Base-by-base conservation (phyloP, 1,140 invertebrate genomes). In the Carcinoscorpius rotundicauda region DNA sequence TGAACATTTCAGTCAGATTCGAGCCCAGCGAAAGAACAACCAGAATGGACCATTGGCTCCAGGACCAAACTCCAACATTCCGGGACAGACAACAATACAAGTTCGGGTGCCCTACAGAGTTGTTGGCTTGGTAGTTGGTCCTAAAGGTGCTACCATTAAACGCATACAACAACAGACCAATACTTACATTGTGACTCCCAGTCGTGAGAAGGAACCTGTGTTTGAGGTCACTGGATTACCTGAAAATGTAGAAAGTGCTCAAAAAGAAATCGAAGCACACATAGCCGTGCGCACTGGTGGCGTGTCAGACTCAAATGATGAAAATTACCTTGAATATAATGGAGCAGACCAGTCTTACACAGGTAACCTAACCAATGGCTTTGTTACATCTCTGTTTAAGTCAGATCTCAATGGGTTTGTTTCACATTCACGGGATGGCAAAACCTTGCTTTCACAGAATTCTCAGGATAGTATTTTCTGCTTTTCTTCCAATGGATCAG, bases 161-260 rank as follows among this genome's bases (percentile, higher is more conserved):
- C 86, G 95, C 71, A 98, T 99, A 75, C 96, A 99, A 77, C 95
- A 98, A 76, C 90, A 95, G 74, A 99, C 96, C n/a, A 92, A 97
- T 81, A 99, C 97, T 3, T 99, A 98, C 81, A 99, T 99, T 73
- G 95, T 99, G 61, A 99, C 97, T 1, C 96, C 97, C 5, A 94
- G 91, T 63, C 84, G 96, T 57, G 96, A 99, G 75, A 96, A 97
- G 79, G 95, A 99, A 76, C 97, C 97, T 0, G 92, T 99, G 3
- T 99, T 99, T 78, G 97, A 98, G 76, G 95, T 99, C 3, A 97
- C 95, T 4, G 97, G 97, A 3, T 77, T 97, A 67, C 93, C 94
- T 0, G 93, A 98, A 65, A 96, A 93, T 79, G 97, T 99, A 0
- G 93, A 98, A 71, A 86, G 88, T 5, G 97, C 97, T 0, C 84